phyloP scores from a whole-genome alignment of 2,888 invertebrate species.

The Synanthedon myopaeformis region DNA sequence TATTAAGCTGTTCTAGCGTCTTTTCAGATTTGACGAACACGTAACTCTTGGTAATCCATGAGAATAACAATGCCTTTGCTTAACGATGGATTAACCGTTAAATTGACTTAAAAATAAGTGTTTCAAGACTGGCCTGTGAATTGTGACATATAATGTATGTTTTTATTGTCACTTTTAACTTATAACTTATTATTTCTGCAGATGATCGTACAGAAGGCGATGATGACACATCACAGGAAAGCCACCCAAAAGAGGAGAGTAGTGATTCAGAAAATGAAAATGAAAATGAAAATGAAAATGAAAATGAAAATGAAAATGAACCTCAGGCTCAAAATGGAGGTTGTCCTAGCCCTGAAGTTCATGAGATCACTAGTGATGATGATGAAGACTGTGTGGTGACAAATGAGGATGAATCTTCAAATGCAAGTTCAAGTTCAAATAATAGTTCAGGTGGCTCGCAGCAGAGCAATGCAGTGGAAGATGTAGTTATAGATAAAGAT shows the following conservation, averaged over 20 bases:
- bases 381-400: slow-evolving; percentile 69
- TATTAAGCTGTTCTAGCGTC: slow-evolving; percentile 13
- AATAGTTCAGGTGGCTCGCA: slow-evolving; percentile 72
- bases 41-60: background rate
- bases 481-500: slow-evolving; percentile 67
- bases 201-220: slow-evolving; percentile 64
- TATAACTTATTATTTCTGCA: slow-evolving; percentile 13
- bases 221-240: slow-evolving; percentile 63
- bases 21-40: slow-evolving; percentile 2
- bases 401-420: slow-evolving; percentile 59
- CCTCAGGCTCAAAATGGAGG: slow-evolving; percentile 56
- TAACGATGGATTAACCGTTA: too few species aligned
- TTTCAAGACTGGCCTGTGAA: too few species aligned
- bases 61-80: background rate
- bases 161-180: too few species aligned
- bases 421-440: slow-evolving; percentile 70
- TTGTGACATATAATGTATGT: too few species aligned
- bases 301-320: slow-evolving; percentile 24
- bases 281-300: slow-evolving; percentile 17
- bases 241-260: slow-evolving; percentile 58
- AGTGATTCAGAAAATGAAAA: slow-evolving; percentile 49
- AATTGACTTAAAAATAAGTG: too few species aligned
- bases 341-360: slow-evolving; percentile 55
- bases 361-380: slow-evolving; percentile 69
- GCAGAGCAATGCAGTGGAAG: slow-evolving; percentile 55